A percentile compares a stretch with the other conserved stretches of the same genome.
Evolutionary conservation across 2,113 vertebrate species (phyloP).

Genomic region (Otus sunia): DNA sequence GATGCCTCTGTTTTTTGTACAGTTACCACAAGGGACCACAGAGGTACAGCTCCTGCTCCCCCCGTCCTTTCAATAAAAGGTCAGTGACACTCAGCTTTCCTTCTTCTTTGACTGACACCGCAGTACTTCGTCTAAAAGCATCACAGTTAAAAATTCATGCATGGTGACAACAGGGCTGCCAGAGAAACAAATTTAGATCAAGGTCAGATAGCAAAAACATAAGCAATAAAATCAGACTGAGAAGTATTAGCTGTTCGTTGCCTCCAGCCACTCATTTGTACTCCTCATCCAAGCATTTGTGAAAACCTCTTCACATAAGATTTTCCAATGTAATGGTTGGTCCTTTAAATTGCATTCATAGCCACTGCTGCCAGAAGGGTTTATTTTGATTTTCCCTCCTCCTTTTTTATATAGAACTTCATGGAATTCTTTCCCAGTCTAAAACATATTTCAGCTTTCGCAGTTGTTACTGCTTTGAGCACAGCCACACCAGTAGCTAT

Average conservation of each 20-base stretch:
- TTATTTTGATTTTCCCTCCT: neutral
- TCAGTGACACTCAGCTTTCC: neutral
- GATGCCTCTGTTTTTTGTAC: neutral
- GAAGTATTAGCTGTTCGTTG: neutral
- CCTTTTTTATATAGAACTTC: neutral
- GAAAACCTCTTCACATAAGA: neutral
- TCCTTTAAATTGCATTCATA: neutral
- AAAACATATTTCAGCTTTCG: neutral
- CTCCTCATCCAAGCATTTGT: neutral
- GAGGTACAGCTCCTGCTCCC: neutral
- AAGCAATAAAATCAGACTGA: neutral
- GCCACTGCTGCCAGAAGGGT: neutral
- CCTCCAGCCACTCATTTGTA: neutral
- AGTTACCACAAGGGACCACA: neutral
- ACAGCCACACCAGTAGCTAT: neutral
- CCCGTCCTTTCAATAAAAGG: neutral
- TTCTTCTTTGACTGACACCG: neutral
- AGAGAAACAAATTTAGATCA: neutral
- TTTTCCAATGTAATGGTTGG: neutral
- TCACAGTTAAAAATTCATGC: neutral
- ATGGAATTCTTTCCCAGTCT: neutral
- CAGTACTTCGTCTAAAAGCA: neutral
- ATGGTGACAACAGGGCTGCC: neutral
- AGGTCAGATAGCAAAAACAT: neutral
- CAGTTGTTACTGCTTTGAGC: neutral